Percentiles rank a stretch among this genome's conserved stretches.
Evolutionary conservation across 2,113 vertebrate species (phyloP).

Genomic region (Pluvialis apricaria): DNA sequence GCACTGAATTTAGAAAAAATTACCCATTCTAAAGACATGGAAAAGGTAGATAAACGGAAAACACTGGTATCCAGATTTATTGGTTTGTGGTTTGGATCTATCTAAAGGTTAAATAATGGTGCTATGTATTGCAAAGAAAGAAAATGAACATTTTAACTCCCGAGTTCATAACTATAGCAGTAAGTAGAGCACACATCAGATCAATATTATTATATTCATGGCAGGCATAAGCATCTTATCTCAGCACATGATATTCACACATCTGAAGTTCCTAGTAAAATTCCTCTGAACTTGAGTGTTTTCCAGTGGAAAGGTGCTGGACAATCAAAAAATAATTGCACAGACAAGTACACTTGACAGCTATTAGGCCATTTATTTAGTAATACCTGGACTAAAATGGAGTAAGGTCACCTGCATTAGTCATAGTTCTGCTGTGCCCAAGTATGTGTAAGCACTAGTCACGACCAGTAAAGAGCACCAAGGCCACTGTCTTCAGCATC

Average conservation of each 20-base stretch:
- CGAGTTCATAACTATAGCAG: not conserved
- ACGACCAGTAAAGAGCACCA: not conserved
- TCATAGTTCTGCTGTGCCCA: not conserved
- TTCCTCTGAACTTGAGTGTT: not conserved
- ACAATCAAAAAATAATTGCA: not conserved
- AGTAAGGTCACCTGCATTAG: not conserved
- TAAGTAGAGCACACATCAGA: not conserved
- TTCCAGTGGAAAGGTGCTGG: not conserved
- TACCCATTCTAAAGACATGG: not conserved
- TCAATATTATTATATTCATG: not conserved
- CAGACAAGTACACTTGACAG: not conserved
- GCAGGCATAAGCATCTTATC: not conserved
- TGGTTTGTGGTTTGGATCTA: not conserved
- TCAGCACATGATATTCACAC: not conserved
- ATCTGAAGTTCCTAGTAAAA: not conserved
- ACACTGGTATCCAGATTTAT: not conserved
- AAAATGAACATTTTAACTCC: not conserved
- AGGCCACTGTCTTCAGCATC: not conserved
- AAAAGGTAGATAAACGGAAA: not conserved
- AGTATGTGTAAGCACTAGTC: not conserved
- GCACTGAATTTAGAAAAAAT: not conserved
- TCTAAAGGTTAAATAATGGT: not conserved
- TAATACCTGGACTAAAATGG: not conserved
- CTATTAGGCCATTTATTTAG: constrained; percentile 38
- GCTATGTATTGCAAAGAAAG: not conserved